Conservation (phyloP, 2,113 vertebrate species). For the Ceratotherium simum region DNA sequence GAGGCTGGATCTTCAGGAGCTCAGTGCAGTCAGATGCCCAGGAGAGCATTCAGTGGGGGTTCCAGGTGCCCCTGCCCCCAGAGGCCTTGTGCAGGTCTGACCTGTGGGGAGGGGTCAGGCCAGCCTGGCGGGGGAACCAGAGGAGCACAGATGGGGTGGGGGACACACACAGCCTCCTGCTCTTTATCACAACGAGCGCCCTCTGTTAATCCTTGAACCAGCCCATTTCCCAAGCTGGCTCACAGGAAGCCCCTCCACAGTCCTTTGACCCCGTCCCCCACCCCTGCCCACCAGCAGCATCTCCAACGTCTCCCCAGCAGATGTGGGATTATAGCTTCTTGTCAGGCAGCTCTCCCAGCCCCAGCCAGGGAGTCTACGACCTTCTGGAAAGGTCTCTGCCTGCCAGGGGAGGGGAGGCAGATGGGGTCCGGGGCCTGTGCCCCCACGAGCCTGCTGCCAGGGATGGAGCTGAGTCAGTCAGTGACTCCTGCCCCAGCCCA, state of each 20-base stretch:
- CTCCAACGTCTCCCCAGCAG: background rate
- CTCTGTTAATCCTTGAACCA: background rate
- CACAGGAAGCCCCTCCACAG: background rate
- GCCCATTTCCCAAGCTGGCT: background rate
- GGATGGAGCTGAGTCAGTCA: background rate
- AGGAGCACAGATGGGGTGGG: background rate
- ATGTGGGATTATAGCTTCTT: background rate
- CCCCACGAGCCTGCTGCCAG: background rate
- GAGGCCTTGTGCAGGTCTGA: background rate
- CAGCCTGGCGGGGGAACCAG: background rate
- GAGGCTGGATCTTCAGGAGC: background rate
- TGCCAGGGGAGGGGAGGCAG: background rate
- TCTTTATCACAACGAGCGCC: background rate
- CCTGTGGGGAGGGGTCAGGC: too few relatives aligned
- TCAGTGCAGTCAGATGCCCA: background rate
- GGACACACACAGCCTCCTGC: background rate
- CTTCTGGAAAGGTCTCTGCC: slow-evolving; percentile 27
- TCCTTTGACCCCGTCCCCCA: background rate
- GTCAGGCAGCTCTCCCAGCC: background rate
- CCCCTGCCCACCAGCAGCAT: background rate
- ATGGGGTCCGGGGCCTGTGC: background rate
- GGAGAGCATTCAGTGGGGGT: background rate
- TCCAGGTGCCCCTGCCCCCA: background rate
- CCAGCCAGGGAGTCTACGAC: background rate
- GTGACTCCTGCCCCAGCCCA: background rate